Conservation (phyloP, 2,113 vertebrate species). For the Paramormyrops kingsleyae region DNA sequence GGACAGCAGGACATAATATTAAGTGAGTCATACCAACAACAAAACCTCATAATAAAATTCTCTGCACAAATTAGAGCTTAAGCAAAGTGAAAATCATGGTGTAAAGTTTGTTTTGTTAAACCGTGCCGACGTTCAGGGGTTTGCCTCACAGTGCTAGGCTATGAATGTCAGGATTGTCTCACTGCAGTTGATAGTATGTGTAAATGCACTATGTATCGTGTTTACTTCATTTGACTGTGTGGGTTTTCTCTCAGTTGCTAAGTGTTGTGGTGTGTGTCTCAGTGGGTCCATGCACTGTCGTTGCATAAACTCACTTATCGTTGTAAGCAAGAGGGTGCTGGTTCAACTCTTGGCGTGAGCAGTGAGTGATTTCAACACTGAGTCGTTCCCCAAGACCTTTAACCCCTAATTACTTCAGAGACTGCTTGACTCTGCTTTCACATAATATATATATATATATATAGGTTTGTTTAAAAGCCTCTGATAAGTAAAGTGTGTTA, state of each 20-base stretch:
- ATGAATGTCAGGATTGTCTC: not conserved
- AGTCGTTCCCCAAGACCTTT: not conserved
- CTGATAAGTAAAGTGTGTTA: not conserved
- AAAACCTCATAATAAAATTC: not conserved
- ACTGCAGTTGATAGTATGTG: not conserved
- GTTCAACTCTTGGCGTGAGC: not conserved
- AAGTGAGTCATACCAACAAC: not conserved
- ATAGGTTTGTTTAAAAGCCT: not conserved
- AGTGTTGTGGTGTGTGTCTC: not conserved
- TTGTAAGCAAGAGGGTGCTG: not conserved
- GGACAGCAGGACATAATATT: not conserved
- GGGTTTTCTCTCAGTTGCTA: not conserved
- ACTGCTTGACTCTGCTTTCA: not conserved
- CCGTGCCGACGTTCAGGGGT: not conserved
- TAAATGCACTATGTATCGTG: not conserved
- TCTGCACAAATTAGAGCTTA: not conserved
- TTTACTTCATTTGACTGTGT: not conserved
- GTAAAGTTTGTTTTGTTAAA: not conserved
- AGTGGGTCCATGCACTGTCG: not conserved
- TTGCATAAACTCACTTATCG: too few species aligned
- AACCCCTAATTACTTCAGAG: not conserved
- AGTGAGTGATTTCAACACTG: not conserved
- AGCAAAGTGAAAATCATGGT: not conserved
- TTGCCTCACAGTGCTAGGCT: not conserved
- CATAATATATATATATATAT: too few species aligned